These are phyloP conservation scores for Chauna torquata DNA, from an alignment of 2,113 vertebrate genomes.

Conservation along the genomic window DNA sequence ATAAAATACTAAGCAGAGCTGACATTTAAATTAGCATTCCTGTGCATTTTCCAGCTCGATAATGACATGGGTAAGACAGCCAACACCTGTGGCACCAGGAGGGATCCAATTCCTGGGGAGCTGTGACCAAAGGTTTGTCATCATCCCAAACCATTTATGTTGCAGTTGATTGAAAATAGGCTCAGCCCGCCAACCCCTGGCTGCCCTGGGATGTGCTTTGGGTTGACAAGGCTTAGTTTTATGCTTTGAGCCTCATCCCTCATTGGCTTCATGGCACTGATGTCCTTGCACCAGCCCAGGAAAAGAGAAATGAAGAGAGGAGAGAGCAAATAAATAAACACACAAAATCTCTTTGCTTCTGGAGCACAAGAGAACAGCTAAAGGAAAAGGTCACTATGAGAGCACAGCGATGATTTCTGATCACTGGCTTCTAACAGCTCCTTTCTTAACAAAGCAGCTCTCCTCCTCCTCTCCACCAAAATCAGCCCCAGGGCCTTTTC, in stretches of 20 bases:
- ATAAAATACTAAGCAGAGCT: constrained; percentile 35
- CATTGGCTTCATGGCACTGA: not conserved
- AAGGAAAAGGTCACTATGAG: not conserved
- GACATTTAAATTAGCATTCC: constrained; percentile 65
- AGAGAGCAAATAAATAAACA: not conserved
- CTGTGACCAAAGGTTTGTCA: not conserved
- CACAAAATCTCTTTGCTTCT: not conserved
- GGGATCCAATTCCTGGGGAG: not conserved
- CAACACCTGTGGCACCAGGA: constrained; percentile 29
- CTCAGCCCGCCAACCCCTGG: not conserved
- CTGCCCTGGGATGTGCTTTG: not conserved
- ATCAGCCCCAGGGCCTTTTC: not conserved
- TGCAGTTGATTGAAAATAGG: not conserved
- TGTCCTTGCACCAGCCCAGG: rapidly evolving
- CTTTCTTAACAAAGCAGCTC: not conserved
- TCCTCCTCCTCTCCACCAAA: not conserved
- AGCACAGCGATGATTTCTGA: not conserved
- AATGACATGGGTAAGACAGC: constrained; percentile 34
- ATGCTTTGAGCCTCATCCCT: not conserved
- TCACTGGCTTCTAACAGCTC: not conserved
- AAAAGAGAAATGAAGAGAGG: not conserved
- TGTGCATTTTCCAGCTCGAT: constrained; percentile 24
- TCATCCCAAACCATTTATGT: constrained; percentile 4
- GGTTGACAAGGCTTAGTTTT: not conserved
- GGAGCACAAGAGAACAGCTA: not conserved